phyloP scores from a whole-genome alignment of 1,140 invertebrate species.

The Meloidogyne floridensis region DNA sequence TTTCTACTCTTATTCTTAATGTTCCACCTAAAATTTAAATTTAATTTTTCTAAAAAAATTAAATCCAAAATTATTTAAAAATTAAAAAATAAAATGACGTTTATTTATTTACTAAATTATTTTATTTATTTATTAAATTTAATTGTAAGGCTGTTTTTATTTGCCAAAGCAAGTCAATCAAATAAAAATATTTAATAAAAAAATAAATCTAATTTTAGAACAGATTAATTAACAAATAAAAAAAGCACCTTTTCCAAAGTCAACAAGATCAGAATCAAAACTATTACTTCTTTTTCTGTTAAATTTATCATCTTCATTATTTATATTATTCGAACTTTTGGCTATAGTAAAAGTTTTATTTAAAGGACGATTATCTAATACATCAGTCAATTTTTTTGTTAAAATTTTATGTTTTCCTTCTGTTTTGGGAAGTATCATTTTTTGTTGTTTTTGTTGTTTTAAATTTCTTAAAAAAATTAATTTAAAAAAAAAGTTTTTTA shows the following conservation, averaged over 20 bases:
- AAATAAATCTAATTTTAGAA: neutral
- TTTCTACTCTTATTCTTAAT: conserved; percentile 8
- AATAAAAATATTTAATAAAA: neutral
- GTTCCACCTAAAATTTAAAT: conserved; percentile 2
- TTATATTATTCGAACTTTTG: neutral
- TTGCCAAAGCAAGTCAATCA: neutral
- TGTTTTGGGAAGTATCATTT: neutral
- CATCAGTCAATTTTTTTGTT: neutral
- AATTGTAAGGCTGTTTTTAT: no score
- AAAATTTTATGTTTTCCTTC: conserved; percentile 1
- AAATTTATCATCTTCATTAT: conserved; percentile 18
- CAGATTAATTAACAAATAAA: neutral
- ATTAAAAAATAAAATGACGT: no score
- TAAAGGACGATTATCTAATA: neutral
- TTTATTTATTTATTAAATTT: no score
- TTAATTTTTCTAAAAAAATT: neutral
- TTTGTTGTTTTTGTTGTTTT: conserved; percentile 4
- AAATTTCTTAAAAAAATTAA: neutral
- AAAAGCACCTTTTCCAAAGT: conserved; percentile 5
- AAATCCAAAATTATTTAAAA: no score
- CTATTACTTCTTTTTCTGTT: conserved; percentile 6
- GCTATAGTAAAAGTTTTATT: conserved; percentile 28
- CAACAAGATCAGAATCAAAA: conserved; percentile 21
- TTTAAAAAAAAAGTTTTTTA: no score
- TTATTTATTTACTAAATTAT: no score